Percentiles rank a stretch among this genome's conserved stretches.
These are phyloP conservation scores for Eira barbara DNA, from an alignment of 2,113 vertebrate genomes.

Conservation along the genomic window DNA sequence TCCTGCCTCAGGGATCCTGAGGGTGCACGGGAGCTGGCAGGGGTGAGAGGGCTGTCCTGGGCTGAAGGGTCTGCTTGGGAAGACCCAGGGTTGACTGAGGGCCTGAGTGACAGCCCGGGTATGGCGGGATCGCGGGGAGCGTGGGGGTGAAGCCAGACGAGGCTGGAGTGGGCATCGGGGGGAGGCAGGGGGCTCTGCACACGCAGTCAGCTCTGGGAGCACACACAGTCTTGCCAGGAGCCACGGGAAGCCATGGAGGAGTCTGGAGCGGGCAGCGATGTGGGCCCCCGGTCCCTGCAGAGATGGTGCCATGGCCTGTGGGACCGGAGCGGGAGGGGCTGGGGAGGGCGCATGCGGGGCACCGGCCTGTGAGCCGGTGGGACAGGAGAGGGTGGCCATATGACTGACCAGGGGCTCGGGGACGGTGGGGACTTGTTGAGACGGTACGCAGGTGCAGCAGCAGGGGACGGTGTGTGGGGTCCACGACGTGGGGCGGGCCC, in stretches of 20 bases:
- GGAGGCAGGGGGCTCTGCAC: neutral
- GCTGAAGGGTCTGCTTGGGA: neutral
- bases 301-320: neutral
- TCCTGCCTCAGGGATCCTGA: too few species aligned
- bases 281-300: fast-evolving
- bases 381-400: neutral
- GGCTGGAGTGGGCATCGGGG: neutral
- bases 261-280: fast-evolving
- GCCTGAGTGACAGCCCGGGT: neutral
- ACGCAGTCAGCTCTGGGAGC: neutral
- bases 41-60: fast-evolving
- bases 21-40: neutral
- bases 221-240: fast-evolving
- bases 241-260: fast-evolving
- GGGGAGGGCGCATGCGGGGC: neutral
- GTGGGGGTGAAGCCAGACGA: fast-evolving
- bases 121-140: neutral
- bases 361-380: neutral
- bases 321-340: neutral
- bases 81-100: neutral
- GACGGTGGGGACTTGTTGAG: neutral
- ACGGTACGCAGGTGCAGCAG: neutral
- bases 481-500: fast-evolving
- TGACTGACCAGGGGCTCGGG: neutral
- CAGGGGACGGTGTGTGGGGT: too few species aligned